Percentiles rank a stretch among this genome's conserved stretches.
Conservation (phyloP, 2,113 vertebrate species). For the Barbus barbus region DNA sequence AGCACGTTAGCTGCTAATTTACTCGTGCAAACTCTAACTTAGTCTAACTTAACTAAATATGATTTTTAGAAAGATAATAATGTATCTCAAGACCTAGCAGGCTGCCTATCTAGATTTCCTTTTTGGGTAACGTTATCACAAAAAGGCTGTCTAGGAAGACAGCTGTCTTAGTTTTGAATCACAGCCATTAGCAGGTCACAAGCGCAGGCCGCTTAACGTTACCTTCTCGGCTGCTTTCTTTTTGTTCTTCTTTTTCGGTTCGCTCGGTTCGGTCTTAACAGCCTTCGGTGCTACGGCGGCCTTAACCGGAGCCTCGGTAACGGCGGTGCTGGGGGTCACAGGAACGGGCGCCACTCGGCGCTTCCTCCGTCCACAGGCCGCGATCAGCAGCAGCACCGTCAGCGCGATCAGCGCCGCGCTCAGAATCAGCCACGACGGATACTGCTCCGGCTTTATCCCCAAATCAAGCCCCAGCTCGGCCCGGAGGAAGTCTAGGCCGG, state of each 20-base stretch:
- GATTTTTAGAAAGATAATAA: neutral
- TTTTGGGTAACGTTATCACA: neutral
- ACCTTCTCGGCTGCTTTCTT: slow-evolving; percentile 86
- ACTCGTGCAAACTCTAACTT: neutral
- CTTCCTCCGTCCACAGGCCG: slow-evolving; percentile 72
- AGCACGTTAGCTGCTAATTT: slow-evolving; percentile 35
- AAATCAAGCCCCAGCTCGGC: slow-evolving; percentile 83
- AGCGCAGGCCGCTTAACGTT: slow-evolving; percentile 20
- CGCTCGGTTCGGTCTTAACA: slow-evolving; percentile 74
- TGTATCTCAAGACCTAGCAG: neutral
- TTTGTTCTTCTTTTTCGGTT: slow-evolving; percentile 83
- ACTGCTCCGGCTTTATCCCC: slow-evolving; percentile 83
- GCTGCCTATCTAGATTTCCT: neutral
- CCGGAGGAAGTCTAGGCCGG: slow-evolving; percentile 78
- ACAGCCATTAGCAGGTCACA: neutral
- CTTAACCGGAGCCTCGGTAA: slow-evolving; percentile 46
- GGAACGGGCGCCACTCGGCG: slow-evolving; percentile 48
- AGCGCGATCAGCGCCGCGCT: slow-evolving; percentile 73
- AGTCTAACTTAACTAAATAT: neutral
- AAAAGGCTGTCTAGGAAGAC: neutral
- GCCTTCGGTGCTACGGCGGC: slow-evolving; percentile 58
- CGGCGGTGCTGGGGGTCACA: neutral
- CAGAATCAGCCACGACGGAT: slow-evolving; percentile 83
- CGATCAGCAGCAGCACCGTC: slow-evolving; percentile 71
- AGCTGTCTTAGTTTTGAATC: neutral